phyloP scores from a whole-genome alignment of 2,888 invertebrate species.

The Cheilosia impressa region DNA sequence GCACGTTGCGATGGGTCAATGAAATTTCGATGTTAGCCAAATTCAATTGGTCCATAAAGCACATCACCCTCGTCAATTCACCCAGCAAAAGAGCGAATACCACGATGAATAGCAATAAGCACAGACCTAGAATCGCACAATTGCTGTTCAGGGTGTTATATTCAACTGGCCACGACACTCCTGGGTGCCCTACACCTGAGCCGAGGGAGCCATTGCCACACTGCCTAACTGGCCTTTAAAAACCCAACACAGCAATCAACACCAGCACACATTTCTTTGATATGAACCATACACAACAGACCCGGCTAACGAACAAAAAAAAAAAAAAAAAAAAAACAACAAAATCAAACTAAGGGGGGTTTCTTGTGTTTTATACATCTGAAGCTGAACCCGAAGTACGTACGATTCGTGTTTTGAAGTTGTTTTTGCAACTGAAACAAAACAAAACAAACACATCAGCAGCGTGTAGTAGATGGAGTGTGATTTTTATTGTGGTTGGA shows the following conservation, averaged over 20 bases:
- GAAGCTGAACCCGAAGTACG: background rate
- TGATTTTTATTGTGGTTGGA: conserved; percentile 63
- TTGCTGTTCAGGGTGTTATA: conserved; percentile 84
- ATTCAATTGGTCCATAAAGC: conserved; percentile 68
- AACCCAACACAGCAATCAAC: conserved; percentile 84
- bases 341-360: conserved; percentile 67
- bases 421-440: conserved; percentile 49
- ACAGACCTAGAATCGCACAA: conserved; percentile 81
- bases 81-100: conserved; percentile 46
- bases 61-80: conserved; percentile 59
- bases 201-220: conserved; percentile 83
- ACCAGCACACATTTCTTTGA: conserved; percentile 78
- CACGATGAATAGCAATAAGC: conserved; percentile 78
- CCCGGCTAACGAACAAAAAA: conserved; percentile 31
- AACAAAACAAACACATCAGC: conserved; percentile 42
- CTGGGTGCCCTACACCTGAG: conserved; percentile 84
- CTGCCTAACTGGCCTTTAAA: conserved; percentile 84
- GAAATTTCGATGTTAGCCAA: conserved; percentile 26
- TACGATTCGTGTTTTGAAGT: conserved; percentile 56
- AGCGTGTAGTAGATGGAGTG: conserved; percentile 24
- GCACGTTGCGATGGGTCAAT: conserved; percentile 44
- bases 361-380: conserved; percentile 39
- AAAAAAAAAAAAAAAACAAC: conserved; percentile 29
- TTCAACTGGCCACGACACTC: conserved; percentile 84
- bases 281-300: conserved; percentile 68